A percentile compares a stretch with the other conserved stretches of the same genome.
These are phyloP conservation scores for Callyntrura sp. DNA, from an alignment of 2,888 invertebrate species.

Conservation along the genomic window DNA sequence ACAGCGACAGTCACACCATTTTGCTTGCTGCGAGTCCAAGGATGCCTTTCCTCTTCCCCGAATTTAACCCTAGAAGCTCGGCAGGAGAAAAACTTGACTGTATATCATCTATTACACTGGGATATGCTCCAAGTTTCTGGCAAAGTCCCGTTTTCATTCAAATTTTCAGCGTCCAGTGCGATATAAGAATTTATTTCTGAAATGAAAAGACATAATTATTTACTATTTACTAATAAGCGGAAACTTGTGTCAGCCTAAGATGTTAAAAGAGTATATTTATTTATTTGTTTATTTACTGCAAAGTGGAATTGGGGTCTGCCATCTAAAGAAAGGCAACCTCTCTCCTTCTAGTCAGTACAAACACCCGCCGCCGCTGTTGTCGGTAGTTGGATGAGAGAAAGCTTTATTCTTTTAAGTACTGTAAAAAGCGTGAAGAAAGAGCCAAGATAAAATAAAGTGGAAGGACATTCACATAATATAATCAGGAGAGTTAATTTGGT, in stretches of 20 bases:
- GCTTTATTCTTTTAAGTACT: slow-evolving; percentile 16
- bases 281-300: slow-evolving; percentile 80
- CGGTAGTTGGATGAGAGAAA: neutral
- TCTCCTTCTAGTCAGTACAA: neutral
- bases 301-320: slow-evolving; percentile 69
- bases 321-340: neutral
- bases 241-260: slow-evolving; percentile 83
- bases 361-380: neutral
- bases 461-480: slow-evolving; percentile 38
- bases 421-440: neutral
- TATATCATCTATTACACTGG: neutral
- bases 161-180: neutral
- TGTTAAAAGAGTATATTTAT: slow-evolving; percentile 83
- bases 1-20: neutral
- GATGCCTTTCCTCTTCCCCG: neutral
- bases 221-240: slow-evolving; percentile 83
- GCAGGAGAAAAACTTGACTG: neutral
- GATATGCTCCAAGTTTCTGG: neutral
- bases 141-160: neutral
- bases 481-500: slow-evolving; percentile 82
- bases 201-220: slow-evolving; percentile 80
- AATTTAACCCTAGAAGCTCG: neutral
- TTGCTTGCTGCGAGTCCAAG: too few species aligned
- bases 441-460: neutral
- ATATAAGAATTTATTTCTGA: slow-evolving; percentile 33